phyloP scores from a whole-genome alignment of 2,113 vertebrate genomes.

The Ahaetulla prasina region DNA sequence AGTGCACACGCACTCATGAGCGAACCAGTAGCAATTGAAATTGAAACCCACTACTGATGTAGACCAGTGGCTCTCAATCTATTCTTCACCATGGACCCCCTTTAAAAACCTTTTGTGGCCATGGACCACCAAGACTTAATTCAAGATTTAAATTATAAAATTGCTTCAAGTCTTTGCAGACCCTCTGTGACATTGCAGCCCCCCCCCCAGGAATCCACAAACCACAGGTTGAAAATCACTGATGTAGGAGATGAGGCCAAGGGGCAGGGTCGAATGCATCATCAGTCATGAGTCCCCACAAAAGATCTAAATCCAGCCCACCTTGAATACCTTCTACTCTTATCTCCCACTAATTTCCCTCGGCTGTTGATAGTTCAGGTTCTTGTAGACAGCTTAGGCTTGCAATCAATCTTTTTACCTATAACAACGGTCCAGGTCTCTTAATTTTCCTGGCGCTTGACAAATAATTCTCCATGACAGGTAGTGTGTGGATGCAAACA shows the following conservation, averaged over 20 bases:
- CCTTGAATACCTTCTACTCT: not conserved
- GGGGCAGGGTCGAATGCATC: not conserved
- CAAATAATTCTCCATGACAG: not conserved
- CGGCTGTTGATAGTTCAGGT: not conserved
- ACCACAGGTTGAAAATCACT: not conserved
- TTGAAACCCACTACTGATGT: not conserved
- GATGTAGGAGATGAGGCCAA: not conserved
- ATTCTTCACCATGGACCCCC: not conserved
- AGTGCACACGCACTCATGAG: too few species aligned
- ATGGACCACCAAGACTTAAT: not conserved
- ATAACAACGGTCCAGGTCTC: not conserved
- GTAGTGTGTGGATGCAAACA: not conserved
- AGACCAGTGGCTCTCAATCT: not conserved
- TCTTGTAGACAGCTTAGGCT: not conserved
- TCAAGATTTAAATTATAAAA: not conserved
- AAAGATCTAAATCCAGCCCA: not conserved
- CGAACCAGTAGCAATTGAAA: too few species aligned
- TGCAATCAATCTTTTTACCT: not conserved
- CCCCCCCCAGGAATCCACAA: not conserved
- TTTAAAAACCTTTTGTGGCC: not conserved
- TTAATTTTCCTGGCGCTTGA: not conserved
- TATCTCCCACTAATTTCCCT: not conserved
- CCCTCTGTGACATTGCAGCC: not conserved
- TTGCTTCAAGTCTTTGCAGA: not conserved
- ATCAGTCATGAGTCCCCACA: not conserved